A percentile compares a stretch with the other conserved stretches of the same genome.
phyloP scores from a whole-genome alignment of 1,140 invertebrate genomes.

The Nephila pilipes region DNA sequence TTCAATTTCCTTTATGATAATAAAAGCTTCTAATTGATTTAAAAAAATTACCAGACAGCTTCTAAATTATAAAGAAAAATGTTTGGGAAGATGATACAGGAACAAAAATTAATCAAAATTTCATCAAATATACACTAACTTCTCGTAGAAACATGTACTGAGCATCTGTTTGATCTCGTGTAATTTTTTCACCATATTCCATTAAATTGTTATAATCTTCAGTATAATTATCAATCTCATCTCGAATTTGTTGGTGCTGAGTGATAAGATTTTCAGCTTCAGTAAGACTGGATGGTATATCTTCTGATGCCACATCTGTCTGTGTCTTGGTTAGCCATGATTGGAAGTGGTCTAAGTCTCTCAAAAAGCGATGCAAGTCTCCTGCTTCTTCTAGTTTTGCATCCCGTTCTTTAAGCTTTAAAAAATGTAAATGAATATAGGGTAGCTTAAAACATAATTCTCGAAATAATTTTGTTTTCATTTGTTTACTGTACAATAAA shows the following conservation, averaged over 20 bases:
- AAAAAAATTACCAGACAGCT: no score
- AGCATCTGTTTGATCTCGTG: constrained; percentile 91
- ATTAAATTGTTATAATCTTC: constrained; percentile 99
- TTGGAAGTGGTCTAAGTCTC: constrained; percentile 99
- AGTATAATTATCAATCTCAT: constrained; percentile 99
- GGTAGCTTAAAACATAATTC: no score
- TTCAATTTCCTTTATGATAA: no score
- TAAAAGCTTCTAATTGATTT: no score
- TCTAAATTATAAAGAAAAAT: neutral
- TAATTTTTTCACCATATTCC: constrained; percentile 98
- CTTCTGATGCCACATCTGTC: constrained; percentile 98
- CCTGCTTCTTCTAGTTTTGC: constrained; percentile 99
- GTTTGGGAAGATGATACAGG: neutral
- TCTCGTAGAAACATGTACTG: constrained; percentile 99
- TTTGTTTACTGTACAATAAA: no score
- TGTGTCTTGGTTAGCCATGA: constrained; percentile 99
- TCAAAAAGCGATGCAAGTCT: constrained; percentile 98
- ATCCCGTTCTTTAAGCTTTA: constrained; percentile 95
- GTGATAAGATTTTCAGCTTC: constrained; percentile 98
- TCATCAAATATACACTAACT: constrained; percentile 76
- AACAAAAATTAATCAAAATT: neutral
- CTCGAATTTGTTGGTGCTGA: constrained; percentile 97
- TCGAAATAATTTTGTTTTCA: neutral
- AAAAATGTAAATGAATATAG: constrained; percentile 53
- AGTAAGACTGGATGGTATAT: constrained; percentile 95